Conservation (phyloP, 1,140 invertebrate genomes). For the Papilio helenus region DNA sequence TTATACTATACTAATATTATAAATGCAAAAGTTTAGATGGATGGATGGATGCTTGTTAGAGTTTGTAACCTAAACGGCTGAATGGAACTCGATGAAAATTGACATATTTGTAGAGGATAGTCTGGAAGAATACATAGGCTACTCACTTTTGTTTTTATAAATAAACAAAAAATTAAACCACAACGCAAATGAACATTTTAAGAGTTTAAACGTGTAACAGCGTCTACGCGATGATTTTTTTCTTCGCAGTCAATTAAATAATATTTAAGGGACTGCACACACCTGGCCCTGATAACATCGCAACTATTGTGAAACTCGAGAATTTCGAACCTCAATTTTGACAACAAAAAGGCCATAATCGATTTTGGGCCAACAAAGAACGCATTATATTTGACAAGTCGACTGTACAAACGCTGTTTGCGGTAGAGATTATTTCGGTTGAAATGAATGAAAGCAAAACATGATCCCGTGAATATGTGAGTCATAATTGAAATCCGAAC, state of each 20-base stretch:
- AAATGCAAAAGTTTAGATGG: too few relatives aligned
- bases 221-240: slow-evolving; percentile 42
- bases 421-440: slow-evolving; percentile 82
- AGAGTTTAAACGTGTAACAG: neutral
- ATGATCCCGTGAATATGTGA: slow-evolving; percentile 76
- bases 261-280: slow-evolving; percentile 71
- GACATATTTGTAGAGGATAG: too few relatives aligned
- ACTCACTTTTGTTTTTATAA: too few relatives aligned
- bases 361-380: slow-evolving; percentile 78
- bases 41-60: too few relatives aligned
- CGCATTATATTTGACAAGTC: slow-evolving; percentile 82
- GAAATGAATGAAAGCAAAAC: slow-evolving; percentile 82
- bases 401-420: slow-evolving; percentile 80
- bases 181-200: neutral
- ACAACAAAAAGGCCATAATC: slow-evolving; percentile 83
- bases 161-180: neutral
- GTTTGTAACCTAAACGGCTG: too few relatives aligned
- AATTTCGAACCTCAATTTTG: slow-evolving; percentile 81
- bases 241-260: slow-evolving; percentile 72
- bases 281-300: slow-evolving; percentile 81
- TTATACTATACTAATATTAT: too few relatives aligned
- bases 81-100: too few relatives aligned
- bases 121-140: too few relatives aligned
- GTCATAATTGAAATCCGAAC: slow-evolving; percentile 78
- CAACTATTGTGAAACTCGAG: slow-evolving; percentile 80